phyloP scores from a whole-genome alignment of 2,797 vertebrate species.

The Clarias laeviceps region DNA sequence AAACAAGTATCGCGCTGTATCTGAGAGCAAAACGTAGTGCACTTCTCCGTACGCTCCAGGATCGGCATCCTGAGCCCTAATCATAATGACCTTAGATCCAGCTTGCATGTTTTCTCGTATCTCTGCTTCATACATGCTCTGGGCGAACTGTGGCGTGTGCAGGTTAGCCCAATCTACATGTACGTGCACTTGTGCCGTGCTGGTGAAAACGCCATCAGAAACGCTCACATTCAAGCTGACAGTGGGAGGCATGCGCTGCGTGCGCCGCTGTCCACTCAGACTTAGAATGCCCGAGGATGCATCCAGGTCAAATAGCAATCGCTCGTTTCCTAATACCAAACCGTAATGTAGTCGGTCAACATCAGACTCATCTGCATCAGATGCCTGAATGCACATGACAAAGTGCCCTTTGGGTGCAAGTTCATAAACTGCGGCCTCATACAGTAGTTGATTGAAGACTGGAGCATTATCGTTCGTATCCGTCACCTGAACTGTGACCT shows the following conservation, averaged over 20 bases:
- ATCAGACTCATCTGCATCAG: conserved; percentile 91
- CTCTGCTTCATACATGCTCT: conserved; percentile 87
- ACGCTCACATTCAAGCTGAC: conserved; percentile 94
- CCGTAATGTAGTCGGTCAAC: conserved; percentile 88
- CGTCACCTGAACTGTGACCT: conserved; percentile 84
- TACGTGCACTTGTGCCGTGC: conserved; percentile 93
- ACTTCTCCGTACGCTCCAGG: conserved; percentile 85
- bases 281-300: conserved; percentile 85
- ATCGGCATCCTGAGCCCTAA: conserved; percentile 90
- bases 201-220: conserved; percentile 93
- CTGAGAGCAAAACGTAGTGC: conserved; percentile 86
- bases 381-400: conserved; percentile 94
- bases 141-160: conserved; percentile 87
- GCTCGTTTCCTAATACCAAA: conserved; percentile 93
- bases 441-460: conserved; percentile 92
- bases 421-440: conserved; percentile 93
- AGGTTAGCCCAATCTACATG: conserved; percentile 88
- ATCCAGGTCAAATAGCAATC: conserved; percentile 88
- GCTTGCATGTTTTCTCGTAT: conserved; percentile 86
- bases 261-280: conserved; percentile 82
- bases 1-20: conserved; percentile 88
- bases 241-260: conserved; percentile 87
- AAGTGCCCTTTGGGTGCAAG: conserved; percentile 91
- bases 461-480: conserved; percentile 97
- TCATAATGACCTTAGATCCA: conserved; percentile 86